Evolutionary conservation across 2,113 vertebrate species (phyloP).

Genomic region (Spheniscus mendiculus): DNA sequence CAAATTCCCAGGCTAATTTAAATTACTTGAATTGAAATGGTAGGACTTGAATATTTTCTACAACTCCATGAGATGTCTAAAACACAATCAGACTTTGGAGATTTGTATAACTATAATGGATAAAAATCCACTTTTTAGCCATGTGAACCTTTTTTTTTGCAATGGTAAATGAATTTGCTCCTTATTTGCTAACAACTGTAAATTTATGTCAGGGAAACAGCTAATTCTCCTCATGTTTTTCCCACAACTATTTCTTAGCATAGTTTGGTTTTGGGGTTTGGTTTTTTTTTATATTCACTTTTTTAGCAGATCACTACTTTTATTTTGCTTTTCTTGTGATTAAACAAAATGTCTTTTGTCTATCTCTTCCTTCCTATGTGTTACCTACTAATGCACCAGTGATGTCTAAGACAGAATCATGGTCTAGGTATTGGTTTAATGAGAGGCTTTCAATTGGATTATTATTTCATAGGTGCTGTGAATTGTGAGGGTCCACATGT

Average conservation of each 20-base stretch:
- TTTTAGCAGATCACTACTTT: background rate
- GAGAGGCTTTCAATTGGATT: background rate
- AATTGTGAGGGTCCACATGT: background rate
- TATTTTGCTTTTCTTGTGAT: background rate
- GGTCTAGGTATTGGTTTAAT: background rate
- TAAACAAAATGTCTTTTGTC: background rate
- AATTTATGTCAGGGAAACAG: background rate
- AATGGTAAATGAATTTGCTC: background rate
- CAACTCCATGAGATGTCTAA: background rate
- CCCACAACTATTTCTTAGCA: background rate
- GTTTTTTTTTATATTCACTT: background rate
- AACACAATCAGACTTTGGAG: background rate
- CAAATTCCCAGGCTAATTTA: background rate
- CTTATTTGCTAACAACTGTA: background rate
- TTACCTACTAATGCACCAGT: background rate
- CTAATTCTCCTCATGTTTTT: background rate
- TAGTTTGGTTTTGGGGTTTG: too few relatives aligned
- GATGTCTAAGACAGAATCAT: background rate
- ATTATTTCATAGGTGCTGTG: background rate
- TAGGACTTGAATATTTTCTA: background rate
- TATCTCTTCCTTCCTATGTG: fast-evolving
- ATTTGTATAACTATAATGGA: background rate
- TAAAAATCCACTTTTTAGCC: background rate
- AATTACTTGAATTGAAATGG: background rate
- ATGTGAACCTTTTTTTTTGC: fast-evolving